A percentile compares a stretch with the other conserved stretches of the same genome.
Evolutionary conservation across 2,888 invertebrate genomes (phyloP).

Genomic region (Drosophila anomalata): DNA sequence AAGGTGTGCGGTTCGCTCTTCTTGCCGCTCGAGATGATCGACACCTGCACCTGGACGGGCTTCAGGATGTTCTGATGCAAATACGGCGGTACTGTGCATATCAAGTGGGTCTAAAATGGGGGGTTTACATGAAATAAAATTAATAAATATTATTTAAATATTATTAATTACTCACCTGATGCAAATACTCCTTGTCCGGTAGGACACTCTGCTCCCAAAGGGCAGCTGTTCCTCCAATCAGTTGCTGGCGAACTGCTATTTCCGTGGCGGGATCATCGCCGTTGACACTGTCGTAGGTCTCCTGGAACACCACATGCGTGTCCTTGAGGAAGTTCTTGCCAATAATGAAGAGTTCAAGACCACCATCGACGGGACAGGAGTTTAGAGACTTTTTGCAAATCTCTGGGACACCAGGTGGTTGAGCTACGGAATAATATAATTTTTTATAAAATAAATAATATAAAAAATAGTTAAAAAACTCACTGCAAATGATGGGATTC

Average conservation of each 20-base stretch:
- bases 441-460: not conserved
- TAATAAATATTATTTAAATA: too few species aligned
- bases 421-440: conserved; percentile 86
- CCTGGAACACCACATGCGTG: conserved; percentile 90
- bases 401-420: conserved; percentile 96
- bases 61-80: conserved; percentile 87
- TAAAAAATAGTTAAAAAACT: conserved; percentile 84
- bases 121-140: too few species aligned
- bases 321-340: conserved; percentile 97
- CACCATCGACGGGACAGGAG: conserved; percentile 91
- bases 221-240: conserved; percentile 84
- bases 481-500: conserved; percentile 96
- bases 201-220: conserved; percentile 92
- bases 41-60: conserved; percentile 90
- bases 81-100: conserved; percentile 93
- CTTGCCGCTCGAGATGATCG: conserved; percentile 93
- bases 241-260: conserved; percentile 79
- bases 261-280: conserved; percentile 68
- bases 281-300: conserved; percentile 78
- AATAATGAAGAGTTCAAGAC: conserved; percentile 92
- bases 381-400: conserved; percentile 94
- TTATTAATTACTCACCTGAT: conserved; percentile 86
- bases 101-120: conserved; percentile 90
- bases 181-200: conserved; percentile 94
- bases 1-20: conserved; percentile 93